These are phyloP conservation scores for Elymnias hypermnestra DNA, from an alignment of 1,140 invertebrate genomes.

Conservation along the genomic window DNA sequence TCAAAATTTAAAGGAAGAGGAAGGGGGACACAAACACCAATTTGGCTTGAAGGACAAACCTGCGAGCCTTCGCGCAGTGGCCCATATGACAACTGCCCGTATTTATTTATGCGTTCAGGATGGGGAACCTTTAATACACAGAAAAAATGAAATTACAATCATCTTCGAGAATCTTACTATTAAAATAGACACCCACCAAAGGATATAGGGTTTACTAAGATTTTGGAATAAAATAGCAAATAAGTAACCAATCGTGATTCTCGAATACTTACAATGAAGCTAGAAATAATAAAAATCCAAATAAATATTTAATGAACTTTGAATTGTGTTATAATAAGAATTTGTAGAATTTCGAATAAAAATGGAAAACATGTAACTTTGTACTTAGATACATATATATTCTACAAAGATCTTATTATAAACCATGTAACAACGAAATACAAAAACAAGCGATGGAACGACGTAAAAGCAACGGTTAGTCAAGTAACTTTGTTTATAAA, in stretches of 20 bases:
- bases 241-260: conserved; percentile 19
- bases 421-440: conserved; percentile 25
- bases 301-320: conserved; percentile 20
- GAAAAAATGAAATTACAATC: conserved; percentile 65
- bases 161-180: conserved; percentile 30
- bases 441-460: conserved; percentile 43
- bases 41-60: conserved; percentile 72
- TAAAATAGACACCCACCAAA: conserved; percentile 47
- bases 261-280: conserved; percentile 18
- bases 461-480: conserved; percentile 61
- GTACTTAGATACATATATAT: background rate
- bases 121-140: conserved; percentile 76
- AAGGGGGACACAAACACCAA: conserved; percentile 72
- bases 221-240: conserved; percentile 32
- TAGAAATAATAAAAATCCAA: conserved; percentile 20
- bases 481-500: conserved; percentile 74
- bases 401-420: conserved; percentile 48
- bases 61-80: conserved; percentile 74
- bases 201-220: conserved; percentile 37
- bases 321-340: conserved; percentile 32
- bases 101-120: conserved; percentile 76
- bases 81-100: conserved; percentile 75
- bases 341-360: conserved; percentile 18
- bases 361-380: conserved; percentile 14
- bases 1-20: conserved; percentile 46